Evolutionary conservation across 2,797 vertebrate species (phyloP).

Genomic region (Astyanax mexicanus): DNA sequence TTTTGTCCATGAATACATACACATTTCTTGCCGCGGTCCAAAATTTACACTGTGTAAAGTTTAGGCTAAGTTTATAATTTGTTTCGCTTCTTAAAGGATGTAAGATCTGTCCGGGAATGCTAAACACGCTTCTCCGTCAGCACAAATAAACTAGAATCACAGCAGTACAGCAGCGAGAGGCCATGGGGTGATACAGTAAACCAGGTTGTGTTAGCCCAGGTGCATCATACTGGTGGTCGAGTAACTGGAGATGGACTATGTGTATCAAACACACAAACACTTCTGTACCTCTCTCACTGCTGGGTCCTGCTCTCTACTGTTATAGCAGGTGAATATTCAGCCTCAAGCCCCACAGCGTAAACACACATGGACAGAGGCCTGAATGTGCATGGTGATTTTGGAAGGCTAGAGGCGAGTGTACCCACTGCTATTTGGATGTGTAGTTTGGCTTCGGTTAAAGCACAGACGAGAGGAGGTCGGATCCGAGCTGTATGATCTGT

Average conservation of each 20-base stretch:
- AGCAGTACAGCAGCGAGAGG: slow-evolving; percentile 3
- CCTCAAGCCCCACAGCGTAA: slow-evolving; percentile 21
- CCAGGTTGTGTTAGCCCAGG: slow-evolving; percentile 35
- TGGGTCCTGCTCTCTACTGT: slow-evolving; percentile 29
- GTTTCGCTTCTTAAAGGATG: no score
- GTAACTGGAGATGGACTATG: background rate
- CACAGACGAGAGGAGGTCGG: slow-evolving; percentile 3
- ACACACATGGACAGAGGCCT: slow-evolving; percentile 14
- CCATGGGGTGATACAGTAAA: background rate
- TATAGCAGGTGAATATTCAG: slow-evolving; percentile 22
- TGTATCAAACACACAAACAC: slow-evolving; percentile 1
- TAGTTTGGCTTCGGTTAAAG: slow-evolving; percentile 34
- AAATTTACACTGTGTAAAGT: no score
- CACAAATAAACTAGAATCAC: slow-evolving; percentile 1
- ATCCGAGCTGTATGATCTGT: slow-evolving; percentile 1
- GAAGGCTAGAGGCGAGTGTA: background rate
- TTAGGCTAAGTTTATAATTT: no score
- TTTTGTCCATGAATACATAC: no score
- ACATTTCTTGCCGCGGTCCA: no score
- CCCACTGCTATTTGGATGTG: slow-evolving; percentile 16
- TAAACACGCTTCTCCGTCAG: slow-evolving; percentile 2
- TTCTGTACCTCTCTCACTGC: slow-evolving; percentile 9
- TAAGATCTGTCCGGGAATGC: background rate
- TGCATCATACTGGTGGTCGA: slow-evolving; percentile 34
- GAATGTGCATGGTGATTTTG: slow-evolving; percentile 5